Base-by-base conservation (phyloP, 23 tunicate genomes). In the Corella eumyota region DNA sequence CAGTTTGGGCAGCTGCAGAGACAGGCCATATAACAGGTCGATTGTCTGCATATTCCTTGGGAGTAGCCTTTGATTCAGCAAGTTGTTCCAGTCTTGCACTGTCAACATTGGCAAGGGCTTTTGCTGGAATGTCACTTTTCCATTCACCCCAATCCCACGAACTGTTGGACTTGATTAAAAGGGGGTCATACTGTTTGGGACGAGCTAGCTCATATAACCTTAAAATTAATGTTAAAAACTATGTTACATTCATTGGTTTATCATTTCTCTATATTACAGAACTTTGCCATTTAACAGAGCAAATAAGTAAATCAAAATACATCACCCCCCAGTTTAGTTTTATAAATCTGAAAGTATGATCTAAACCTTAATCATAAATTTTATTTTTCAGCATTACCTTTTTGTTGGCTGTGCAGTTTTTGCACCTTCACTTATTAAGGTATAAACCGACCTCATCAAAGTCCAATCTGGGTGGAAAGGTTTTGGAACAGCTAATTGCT, bases 141-240 rank as follows among this genome's bases (percentile, higher is more conserved):
- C 94, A 84, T 7, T 68, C 94, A 9, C 94, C 82, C 94, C 94
- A 84, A 4, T 84, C 94, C 94, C 94, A 84, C 6, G 73, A 62
- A 56, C 83, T 84, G 73, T 75, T 79, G 25, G 83, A 84, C 59
- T 69, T 75, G 32, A 75, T 64, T 37, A 70, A 65, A 4, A 75
- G 71, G 11, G 63, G 83, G 45, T 69, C 71, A 32, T 80, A 74
- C 20, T 48, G 32, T 27, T 75, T 75, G 4, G 73, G 64, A 2
- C 44, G 37, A 0, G 80, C 64, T 13, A 63, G 56, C 7, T 72
- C 78, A 24, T 32, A 32, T 30, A 72, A 47, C 38, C 78, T 72
- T 51, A 34, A 36, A 40, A n/a, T n/a, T n/a, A n/a, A n/a, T n/a
- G n/a, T n/a, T n/a, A n/a, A n/a, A n/a, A n/a, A n/a, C n/a, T n/a